phyloP scores from a whole-genome alignment of 1,140 invertebrate species.

The Melipona quadrifasciata region DNA sequence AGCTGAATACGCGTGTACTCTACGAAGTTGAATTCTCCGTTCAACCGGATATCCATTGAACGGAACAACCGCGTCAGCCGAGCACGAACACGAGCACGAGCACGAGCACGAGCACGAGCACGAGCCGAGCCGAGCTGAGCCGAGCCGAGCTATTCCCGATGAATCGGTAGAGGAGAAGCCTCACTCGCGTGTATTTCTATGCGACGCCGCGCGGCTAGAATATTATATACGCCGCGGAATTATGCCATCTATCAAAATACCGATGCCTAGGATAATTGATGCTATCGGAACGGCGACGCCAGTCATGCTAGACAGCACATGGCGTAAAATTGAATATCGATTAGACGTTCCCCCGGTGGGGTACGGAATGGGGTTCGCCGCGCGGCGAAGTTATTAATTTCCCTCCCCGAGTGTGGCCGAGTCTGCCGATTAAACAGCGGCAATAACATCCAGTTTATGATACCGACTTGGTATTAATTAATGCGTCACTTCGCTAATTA shows the following conservation, averaged over 20 bases:
- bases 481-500: constrained; percentile 47
- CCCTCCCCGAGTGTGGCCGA: constrained; percentile 43
- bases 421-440: constrained; percentile 63
- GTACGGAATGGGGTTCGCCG: constrained; percentile 49
- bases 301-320: constrained; percentile 70
- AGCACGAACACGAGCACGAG: neutral
- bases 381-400: constrained; percentile 67
- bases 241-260: constrained; percentile 71
- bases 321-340: constrained; percentile 72
- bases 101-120: no score
- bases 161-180: constrained; percentile 45
- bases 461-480: constrained; percentile 57
- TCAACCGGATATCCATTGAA: constrained; percentile 35
- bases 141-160: constrained; percentile 37
- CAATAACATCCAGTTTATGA: constrained; percentile 54
- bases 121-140: neutral
- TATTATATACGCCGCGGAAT: constrained; percentile 67
- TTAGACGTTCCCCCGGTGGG: constrained; percentile 63
- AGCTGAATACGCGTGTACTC: constrained; percentile 15
- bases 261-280: constrained; percentile 71
- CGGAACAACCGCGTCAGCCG: constrained; percentile 16
- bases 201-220: constrained; percentile 57
- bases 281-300: constrained; percentile 67
- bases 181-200: constrained; percentile 53
- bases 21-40: constrained; percentile 31